Evolutionary conservation across 2,888 invertebrate species (phyloP).

Genomic region (Erynnis tages): DNA sequence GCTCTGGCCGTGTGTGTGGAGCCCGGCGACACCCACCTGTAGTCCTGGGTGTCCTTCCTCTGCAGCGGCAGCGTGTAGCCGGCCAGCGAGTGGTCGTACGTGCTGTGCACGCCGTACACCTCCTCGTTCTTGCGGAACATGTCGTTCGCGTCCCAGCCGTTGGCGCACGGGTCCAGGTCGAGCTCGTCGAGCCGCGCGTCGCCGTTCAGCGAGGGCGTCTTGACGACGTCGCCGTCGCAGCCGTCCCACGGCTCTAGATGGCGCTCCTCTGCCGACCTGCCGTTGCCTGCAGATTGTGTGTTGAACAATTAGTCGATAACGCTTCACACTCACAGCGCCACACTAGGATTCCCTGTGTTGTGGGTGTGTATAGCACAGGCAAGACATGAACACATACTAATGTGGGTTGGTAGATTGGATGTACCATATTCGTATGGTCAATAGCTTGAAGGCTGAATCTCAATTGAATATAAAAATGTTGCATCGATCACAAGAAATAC

Average conservation of each 20-base stretch:
- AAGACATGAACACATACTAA: too few relatives aligned
- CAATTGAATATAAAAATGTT: too few relatives aligned
- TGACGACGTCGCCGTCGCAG: conserved; percentile 74
- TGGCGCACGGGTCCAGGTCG: conserved; percentile 87
- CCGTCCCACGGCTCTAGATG: conserved; percentile 96
- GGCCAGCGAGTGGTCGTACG: conserved; percentile 94
- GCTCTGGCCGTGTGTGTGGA: too few relatives aligned
- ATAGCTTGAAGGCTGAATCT: too few relatives aligned
- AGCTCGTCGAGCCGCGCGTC: conserved; percentile 84
- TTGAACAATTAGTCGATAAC: too few relatives aligned
- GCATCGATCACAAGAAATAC: too few relatives aligned
- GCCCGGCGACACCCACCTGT: conserved; percentile 78
- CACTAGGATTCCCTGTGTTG: too few relatives aligned
- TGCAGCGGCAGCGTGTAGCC: conserved; percentile 95
- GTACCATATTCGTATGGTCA: too few relatives aligned
- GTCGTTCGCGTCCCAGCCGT: conserved; percentile 98
- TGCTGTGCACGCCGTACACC: conserved; percentile 95
- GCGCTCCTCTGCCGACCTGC: conserved; percentile 82
- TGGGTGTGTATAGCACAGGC: too few relatives aligned
- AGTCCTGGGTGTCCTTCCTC: conserved; percentile 93
- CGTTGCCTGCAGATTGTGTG: conserved; percentile 52
- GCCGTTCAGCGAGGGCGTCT: conserved; percentile 79
- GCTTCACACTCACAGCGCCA: too few relatives aligned
- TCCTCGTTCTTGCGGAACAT: conserved; percentile 97
- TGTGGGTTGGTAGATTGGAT: too few relatives aligned